phyloP scores from a whole-genome alignment of 2,797 vertebrate genomes.

The Enteromius unitaeniatus region DNA sequence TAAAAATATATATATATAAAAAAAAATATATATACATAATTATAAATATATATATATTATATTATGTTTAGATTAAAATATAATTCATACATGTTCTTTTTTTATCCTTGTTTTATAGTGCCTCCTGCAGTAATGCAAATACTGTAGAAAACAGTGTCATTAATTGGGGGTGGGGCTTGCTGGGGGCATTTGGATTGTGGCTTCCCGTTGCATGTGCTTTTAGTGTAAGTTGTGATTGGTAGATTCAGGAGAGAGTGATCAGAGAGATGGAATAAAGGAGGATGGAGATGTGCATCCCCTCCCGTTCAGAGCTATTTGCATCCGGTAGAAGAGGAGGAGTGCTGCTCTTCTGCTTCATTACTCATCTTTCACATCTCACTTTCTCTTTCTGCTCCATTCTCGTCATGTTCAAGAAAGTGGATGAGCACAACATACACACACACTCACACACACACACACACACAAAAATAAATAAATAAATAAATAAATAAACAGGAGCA shows the following conservation, averaged over 20 bases:
- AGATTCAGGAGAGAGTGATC: conserved; percentile 21
- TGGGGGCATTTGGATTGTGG: background rate
- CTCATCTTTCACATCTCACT: conserved; percentile 17
- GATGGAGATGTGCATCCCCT: conserved; percentile 15
- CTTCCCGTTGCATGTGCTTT: background rate
- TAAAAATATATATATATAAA: no score
- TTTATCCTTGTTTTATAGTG: background rate
- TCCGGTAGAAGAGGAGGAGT: conserved; percentile 18
- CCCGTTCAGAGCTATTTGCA: conserved; percentile 27
- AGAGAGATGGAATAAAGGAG: conserved; percentile 18
- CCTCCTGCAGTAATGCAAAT: conserved; percentile 50
- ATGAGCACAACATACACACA: background rate
- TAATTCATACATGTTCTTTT: no score
- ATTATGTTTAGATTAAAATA: background rate
- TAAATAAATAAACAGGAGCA: no score
- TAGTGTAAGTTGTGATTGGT: conserved; percentile 4
- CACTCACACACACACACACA: background rate
- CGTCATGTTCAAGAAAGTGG: conserved; percentile 2
- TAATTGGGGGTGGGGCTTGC: background rate
- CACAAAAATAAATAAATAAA: no score
- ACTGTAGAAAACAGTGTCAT: background rate
- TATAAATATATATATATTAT: background rate
- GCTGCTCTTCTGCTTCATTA: conserved; percentile 38
- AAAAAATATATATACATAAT: no score
- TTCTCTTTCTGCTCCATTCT: conserved; percentile 2